These are phyloP conservation scores for Hestina assimilis DNA, from an alignment of 1,140 invertebrate species.

Conservation along the genomic window DNA sequence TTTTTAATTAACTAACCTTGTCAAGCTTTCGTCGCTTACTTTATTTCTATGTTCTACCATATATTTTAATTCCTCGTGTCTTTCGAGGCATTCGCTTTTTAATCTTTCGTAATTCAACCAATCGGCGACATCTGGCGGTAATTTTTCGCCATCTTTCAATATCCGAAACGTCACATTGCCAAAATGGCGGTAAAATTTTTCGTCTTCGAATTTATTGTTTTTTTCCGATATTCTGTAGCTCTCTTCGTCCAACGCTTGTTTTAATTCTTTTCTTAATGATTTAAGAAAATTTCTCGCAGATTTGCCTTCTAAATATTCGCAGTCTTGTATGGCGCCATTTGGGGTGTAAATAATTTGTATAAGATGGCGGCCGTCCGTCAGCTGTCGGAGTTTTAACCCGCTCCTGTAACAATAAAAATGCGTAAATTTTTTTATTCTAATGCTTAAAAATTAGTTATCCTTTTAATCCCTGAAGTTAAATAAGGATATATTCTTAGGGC, in stretches of 20 bases:
- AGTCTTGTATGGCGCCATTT: constrained; percentile 80
- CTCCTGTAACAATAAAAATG: constrained; percentile 65
- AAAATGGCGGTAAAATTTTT: constrained; percentile 62
- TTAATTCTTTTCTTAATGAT: constrained; percentile 78
- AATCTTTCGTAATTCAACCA: constrained; percentile 79
- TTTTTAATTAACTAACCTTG: constrained; percentile 39
- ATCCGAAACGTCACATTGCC: constrained; percentile 66
- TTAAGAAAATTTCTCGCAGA: constrained; percentile 79
- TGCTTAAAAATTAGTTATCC: too few species aligned
- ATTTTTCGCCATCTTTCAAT: constrained; percentile 47
- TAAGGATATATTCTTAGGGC: too few species aligned
- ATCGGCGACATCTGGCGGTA: constrained; percentile 64
- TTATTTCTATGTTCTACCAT: constrained; percentile 63
- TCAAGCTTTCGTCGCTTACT: constrained; percentile 35
- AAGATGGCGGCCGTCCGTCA: constrained; percentile 82
- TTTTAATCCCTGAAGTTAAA: too few species aligned
- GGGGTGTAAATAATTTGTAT: constrained; percentile 84
- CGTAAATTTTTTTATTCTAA: neutral
- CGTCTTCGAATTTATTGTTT: constrained; percentile 39
- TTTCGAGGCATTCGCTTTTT: constrained; percentile 72
- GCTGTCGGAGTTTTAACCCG: constrained; percentile 81
- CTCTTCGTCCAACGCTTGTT: constrained; percentile 68
- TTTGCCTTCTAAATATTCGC: constrained; percentile 80
- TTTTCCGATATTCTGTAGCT: constrained; percentile 47
- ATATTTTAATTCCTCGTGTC: constrained; percentile 64